Evolutionary conservation across 2,888 invertebrate genomes (phyloP), one percentile per base, ranked within the genome.

Genomic region (Trichogramma evanescens): DNA sequence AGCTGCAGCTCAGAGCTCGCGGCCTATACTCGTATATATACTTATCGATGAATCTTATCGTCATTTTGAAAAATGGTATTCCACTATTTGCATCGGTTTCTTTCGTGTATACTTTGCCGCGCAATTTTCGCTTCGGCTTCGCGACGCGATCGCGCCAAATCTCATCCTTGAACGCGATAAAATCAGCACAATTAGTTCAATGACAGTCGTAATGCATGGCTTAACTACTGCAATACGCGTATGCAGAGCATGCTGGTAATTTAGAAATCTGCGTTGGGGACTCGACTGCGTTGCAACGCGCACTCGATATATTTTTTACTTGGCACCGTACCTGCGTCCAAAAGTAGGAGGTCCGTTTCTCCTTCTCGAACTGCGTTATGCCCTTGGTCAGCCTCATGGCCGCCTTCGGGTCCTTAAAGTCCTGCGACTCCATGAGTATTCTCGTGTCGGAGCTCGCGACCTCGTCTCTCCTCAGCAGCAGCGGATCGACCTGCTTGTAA

Each of bases 401-500:
- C 7, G 44, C n/a, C 45, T 63, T 49, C 45, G 52, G 9, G 26
- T 58, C 51, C 57, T 69, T 70, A 4, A 62, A 42, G 4, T 70
- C 66, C 53, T 70, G 69, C 3, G 67, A 54, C 39, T 64, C 69
- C 71, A 72, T 72, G 48, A 61, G 61, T 2, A 58, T 58, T 6
- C 56, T 65, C 5, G 60, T 53, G 8, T 44, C 63, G 51, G 53
- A 54, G 26, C 26, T 26, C n/a, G 59, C 50, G 9, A 56, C 41
- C 8, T 48, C 61, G 61, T 55, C 63, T 46, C 53, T 63, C n/a
- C 58, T 63, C n/a, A 56, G 38, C 44, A 74, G 46, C 13, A 72
- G 49, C 1, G 74, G 73, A 52, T 73, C 71, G 5, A 76, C 54
- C 44, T 74, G 75, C 39, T 72, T 73, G 67, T 73, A 76, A 43